These are phyloP conservation scores for Marmota flaviventris DNA, from an alignment of 2,113 vertebrate genomes.

Conservation along the genomic window DNA sequence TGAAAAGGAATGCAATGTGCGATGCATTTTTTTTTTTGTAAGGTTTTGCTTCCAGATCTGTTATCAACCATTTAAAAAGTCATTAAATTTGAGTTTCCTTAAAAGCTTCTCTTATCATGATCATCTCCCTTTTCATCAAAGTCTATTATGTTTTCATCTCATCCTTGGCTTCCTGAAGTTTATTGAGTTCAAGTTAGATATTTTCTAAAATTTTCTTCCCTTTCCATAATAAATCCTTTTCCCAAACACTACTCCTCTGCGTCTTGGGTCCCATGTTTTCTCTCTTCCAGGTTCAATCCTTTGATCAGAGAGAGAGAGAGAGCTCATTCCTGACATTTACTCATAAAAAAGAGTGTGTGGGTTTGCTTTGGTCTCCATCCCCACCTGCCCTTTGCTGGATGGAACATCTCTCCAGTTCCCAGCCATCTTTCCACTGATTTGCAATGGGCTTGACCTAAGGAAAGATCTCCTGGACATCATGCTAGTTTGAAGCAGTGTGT, in stretches of 20 bases:
- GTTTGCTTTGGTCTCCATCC: neutral
- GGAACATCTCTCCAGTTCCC: neutral
- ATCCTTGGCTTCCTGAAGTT: constrained; percentile 63
- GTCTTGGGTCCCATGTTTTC: neutral
- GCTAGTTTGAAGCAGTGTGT: neutral
- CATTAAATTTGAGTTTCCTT: constrained; percentile 63
- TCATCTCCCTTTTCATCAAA: constrained; percentile 68
- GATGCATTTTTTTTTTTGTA: neutral
- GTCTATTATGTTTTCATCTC: constrained; percentile 48
- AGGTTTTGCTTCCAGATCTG: constrained; percentile 8
- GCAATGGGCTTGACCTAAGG: neutral
- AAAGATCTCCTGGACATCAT: neutral
- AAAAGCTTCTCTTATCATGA: constrained; percentile 56
- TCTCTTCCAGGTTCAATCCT: neutral
- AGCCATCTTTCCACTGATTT: neutral
- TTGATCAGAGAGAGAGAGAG: neutral
- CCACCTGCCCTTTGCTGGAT: no score
- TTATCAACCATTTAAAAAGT: constrained; percentile 45
- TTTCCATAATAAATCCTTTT: constrained; percentile 33
- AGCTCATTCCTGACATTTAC: neutral
- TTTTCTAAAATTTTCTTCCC: constrained; percentile 29
- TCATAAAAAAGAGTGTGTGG: neutral
- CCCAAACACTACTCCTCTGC: neutral
- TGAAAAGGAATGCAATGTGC: neutral
- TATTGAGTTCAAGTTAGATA: constrained; percentile 46